phyloP scores from a whole-genome alignment of 2,888 invertebrate genomes.

The Calameuta filiformis region DNA sequence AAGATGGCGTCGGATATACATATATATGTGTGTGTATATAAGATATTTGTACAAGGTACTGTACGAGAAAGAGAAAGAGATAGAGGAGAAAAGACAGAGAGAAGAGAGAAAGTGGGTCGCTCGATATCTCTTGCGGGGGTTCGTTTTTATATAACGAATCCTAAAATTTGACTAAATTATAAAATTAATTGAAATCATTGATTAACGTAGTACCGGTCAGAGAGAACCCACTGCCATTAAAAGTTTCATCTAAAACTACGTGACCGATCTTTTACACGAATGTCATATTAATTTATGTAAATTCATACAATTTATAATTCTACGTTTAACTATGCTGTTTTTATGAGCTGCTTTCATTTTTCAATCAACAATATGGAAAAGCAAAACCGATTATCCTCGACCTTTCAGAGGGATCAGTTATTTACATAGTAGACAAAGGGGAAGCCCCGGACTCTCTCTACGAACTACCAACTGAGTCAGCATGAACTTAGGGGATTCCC shows the following conservation, averaged over 20 bases:
- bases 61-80: constrained; percentile 20
- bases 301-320: not conserved
- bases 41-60: not conserved
- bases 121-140: constrained; percentile 43
- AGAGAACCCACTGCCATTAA: not conserved
- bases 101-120: constrained; percentile 49
- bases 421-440: not conserved
- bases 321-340: not conserved
- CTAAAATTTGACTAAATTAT: not conserved
- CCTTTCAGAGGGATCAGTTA: not conserved
- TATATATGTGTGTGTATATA: not conserved
- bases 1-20: not conserved
- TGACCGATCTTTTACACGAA: not conserved
- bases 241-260: not conserved
- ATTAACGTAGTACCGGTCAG: not conserved
- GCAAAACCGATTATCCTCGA: not conserved
- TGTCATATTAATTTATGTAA: too few species aligned
- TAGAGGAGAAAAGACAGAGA: not conserved
- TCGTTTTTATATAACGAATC: not conserved
- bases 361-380: not conserved
- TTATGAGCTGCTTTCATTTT: not conserved
- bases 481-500: too few species aligned
- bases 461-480: not conserved
- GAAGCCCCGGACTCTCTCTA: not conserved
- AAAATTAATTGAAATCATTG: not conserved